Base-by-base conservation (phyloP, 2,797 vertebrate genomes). In the Chelon auratus region DNA sequence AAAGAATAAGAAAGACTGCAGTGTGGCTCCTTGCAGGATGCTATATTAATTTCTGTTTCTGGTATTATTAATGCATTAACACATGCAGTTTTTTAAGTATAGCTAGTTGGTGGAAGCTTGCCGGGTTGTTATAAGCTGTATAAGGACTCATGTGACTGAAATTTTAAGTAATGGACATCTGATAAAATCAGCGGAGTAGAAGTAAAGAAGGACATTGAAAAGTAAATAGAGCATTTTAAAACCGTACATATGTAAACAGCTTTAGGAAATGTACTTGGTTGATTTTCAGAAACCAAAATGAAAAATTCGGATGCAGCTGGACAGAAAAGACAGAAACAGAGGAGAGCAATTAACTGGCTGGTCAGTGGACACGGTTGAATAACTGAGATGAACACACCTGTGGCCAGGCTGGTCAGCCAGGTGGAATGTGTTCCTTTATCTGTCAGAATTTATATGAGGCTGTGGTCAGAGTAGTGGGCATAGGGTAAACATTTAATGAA, bases 401-500 rank as follows among this genome's bases (percentile, higher is more conserved):
- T 64, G 59, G 18, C 22, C 53, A 53, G 43, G 67, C 43, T 66
- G 39, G n/a, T 51, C 62, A 30, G 37, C 42, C 58, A 51, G 64
- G 54, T 54, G 58, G 64, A 51, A 62, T 36, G 3, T 62, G 36
- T 3, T 24, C 45, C 5, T 7, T 40, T 26, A 26, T 33, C 51
- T 55, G n/a, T 66, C 53, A 26, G 26, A 56, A 43, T 60, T 65
- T 65, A 48, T 69, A 52, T 67, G 26, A 48, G 47, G 55, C 18
- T 55, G 69, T 1, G 20, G 63, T 62, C 68, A 77, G 39, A 22
- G 40, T 51, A 2, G 51, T 51, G 43, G 37, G n/a, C 55, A 68
- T 56, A 52, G 52, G 33, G 66, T 48, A 58, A 68, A 24, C 58
- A 39, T 71, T 75, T 62, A 77, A 67, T 79, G 48, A 68, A 61